phyloP scores from a whole-genome alignment of 2,113 vertebrate genomes.

The Nothobranchius furzeri region DNA sequence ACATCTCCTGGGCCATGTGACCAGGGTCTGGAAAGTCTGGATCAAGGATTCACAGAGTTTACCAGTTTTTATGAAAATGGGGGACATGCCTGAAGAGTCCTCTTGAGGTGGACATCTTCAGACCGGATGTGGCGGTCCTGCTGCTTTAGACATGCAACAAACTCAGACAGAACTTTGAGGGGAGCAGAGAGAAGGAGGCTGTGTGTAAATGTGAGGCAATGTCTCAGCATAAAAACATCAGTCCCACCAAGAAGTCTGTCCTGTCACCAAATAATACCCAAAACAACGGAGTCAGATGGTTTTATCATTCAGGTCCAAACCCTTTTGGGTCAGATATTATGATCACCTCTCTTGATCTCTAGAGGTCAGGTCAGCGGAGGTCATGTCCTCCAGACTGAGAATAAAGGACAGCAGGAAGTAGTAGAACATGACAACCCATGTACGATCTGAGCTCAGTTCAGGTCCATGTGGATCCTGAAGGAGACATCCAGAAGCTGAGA shows the following conservation, averaged over 20 bases:
- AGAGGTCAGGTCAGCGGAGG: constrained; percentile 3
- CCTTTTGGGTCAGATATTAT: neutral
- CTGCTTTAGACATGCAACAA: constrained; percentile 4
- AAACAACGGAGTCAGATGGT: neutral
- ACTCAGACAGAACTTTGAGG: neutral
- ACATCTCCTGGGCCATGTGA: constrained; percentile 99
- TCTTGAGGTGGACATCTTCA: neutral
- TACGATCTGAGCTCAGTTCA: constrained; percentile 2
- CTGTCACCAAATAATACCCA: neutral
- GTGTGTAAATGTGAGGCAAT: neutral
- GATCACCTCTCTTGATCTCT: neutral
- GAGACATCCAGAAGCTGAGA: too few relatives aligned
- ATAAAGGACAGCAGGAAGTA: neutral
- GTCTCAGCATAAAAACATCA: neutral
- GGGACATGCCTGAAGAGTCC: neutral
- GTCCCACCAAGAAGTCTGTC: too few relatives aligned
- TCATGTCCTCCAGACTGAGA: constrained; percentile 13
- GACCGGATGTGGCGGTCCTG: constrained; percentile 1
- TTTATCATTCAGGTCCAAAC: neutral
- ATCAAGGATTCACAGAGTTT: neutral
- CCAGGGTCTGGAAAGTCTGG: constrained; percentile 8
- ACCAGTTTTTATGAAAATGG: constrained; percentile 15
- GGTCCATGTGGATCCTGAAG: neutral
- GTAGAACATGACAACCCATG: constrained; percentile 1
- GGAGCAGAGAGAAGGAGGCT: neutral